Conservation (phyloP, 2,888 invertebrate genomes). For the Ectemnius cavifrons region DNA sequence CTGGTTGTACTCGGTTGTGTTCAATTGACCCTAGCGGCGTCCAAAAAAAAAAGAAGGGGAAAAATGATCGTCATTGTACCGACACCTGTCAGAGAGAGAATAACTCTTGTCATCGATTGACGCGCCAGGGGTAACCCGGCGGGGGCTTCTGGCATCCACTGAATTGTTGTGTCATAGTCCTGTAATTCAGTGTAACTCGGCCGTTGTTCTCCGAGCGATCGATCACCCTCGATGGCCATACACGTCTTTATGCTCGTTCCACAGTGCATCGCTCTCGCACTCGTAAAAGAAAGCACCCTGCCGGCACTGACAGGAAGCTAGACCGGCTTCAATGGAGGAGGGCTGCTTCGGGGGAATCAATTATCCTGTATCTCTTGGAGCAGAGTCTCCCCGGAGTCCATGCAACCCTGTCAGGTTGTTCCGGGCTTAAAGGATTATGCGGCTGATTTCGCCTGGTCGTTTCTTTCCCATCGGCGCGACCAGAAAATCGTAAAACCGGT, state of each 20-base stretch:
- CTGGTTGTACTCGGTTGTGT: background rate
- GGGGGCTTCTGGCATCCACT: conserved; percentile 3
- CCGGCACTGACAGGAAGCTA: too few relatives aligned
- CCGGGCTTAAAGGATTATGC: conserved; percentile 61
- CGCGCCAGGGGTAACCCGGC: conserved; percentile 6
- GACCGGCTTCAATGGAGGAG: too few relatives aligned
- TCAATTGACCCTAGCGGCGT: background rate
- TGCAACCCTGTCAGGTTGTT: conserved; percentile 18
- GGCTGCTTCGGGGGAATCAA: too few relatives aligned
- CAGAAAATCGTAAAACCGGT: conserved; percentile 64
- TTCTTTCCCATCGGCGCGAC: conserved; percentile 35
- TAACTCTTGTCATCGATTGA: conserved; percentile 61
- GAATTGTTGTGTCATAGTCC: conserved; percentile 30
- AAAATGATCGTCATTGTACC: conserved; percentile 56
- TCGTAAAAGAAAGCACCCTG: background rate
- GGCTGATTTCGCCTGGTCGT: conserved; percentile 51
- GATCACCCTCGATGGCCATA: conserved; percentile 30
- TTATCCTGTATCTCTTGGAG: too few relatives aligned
- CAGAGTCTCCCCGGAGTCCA: too few relatives aligned
- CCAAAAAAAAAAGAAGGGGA: conserved; percentile 11
- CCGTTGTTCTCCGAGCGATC: conserved; percentile 18
- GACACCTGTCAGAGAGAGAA: conserved; percentile 61
- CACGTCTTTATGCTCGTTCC: background rate
- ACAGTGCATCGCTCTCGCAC: background rate
- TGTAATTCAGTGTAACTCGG: conserved; percentile 18